Evolutionary conservation across 1,140 invertebrate species (phyloP).

Genomic region (Portunus trituberculatus): DNA sequence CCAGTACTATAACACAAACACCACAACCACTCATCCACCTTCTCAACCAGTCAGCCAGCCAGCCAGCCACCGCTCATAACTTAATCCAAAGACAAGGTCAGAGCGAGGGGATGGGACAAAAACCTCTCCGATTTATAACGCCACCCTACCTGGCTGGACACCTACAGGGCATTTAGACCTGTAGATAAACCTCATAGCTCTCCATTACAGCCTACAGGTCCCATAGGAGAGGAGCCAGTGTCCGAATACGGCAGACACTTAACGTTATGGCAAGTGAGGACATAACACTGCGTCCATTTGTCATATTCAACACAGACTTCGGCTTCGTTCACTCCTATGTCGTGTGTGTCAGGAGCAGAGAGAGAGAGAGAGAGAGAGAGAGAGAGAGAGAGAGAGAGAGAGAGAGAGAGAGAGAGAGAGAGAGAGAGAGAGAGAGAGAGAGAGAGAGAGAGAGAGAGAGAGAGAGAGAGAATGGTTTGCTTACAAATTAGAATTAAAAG

Average conservation of each 20-base stretch:
- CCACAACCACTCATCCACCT: neutral
- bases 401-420: neutral
- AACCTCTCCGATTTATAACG: neutral
- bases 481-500: neutral
- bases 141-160: neutral
- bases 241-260: neutral
- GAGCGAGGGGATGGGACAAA: neutral
- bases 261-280: neutral
- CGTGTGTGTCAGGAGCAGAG: neutral
- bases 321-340: neutral
- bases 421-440: too few relatives aligned
- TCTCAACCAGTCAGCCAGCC: neutral
- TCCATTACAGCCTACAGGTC: conserved; percentile 7
- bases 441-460: too few relatives aligned
- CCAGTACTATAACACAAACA: neutral
- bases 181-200: neutral
- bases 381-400: conserved; percentile 36
- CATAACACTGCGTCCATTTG: neutral
- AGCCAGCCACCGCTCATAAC: neutral
- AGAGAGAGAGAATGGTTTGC: too few relatives aligned
- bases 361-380: conserved; percentile 47
- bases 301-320: neutral
- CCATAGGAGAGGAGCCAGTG: neutral
- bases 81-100: neutral
- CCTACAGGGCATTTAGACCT: neutral